A percentile compares a stretch with the other conserved stretches of the same genome.
phyloP scores from a whole-genome alignment of 2,113 vertebrate genomes.

The Agapornis roseicollis region DNA sequence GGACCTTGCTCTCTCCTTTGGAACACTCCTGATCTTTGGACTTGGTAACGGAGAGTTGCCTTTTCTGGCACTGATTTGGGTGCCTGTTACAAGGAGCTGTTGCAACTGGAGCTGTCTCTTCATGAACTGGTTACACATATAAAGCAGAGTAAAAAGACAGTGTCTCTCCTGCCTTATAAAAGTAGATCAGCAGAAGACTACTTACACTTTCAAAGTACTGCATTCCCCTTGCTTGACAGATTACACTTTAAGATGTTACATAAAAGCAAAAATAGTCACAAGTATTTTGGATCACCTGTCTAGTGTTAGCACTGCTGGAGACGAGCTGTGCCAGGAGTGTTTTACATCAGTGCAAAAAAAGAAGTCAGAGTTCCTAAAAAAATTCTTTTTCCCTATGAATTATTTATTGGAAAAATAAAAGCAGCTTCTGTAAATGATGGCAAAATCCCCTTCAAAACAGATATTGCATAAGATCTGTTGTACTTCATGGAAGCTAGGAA shows the following conservation, averaged over 20 bases:
- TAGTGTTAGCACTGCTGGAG: not conserved
- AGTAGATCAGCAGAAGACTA: constrained; percentile 44
- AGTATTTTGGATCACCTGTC: constrained; percentile 52
- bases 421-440: not conserved
- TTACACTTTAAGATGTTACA: constrained; percentile 36
- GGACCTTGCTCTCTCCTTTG: constrained; percentile 73
- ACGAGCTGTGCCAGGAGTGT: constrained; percentile 17
- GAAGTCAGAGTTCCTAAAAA: constrained; percentile 27
- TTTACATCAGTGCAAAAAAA: constrained; percentile 38
- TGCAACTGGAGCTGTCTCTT: constrained; percentile 50
- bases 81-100: constrained; percentile 27
- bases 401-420: constrained; percentile 50
- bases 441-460: constrained; percentile 35
- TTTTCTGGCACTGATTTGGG: constrained; percentile 5
- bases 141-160: not conserved
- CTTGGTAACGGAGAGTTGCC: constrained; percentile 60
- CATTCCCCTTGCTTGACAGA: constrained; percentile 35
- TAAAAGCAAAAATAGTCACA: constrained; percentile 56
- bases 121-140: not conserved
- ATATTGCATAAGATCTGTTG: not conserved
- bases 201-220: constrained; percentile 21
- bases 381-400: not conserved
- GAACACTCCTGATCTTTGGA: constrained; percentile 78
- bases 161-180: not conserved
- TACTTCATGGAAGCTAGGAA: not conserved